Evolutionary conservation across 1,140 invertebrate species (phyloP), one percentile per base, ranked within the genome.

Genomic region (Bombus pyrosoma): DNA sequence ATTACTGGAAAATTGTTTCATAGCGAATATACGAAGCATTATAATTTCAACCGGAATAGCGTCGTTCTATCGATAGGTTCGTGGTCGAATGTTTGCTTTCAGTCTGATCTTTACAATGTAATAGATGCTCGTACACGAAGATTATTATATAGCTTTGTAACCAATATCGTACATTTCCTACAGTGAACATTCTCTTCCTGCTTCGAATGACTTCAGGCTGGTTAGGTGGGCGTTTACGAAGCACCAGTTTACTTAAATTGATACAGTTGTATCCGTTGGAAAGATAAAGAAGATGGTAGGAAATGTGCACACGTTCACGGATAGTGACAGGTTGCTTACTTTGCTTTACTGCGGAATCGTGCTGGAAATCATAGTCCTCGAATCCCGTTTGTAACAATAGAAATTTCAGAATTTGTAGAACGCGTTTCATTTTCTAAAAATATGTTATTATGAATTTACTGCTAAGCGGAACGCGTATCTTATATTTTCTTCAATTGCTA

Each of bases 231-330:
- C 59, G 84, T 75, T 82, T 74, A 74, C 71, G 69, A 81, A 80
- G 79, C 75, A 81, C 84, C 62, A 74, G 79, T 86, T 86, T 74
- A 74, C 75, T 82, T 68, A 74, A 86, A 86, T 86, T 43, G 79
- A 82, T 82, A 82, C 47, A 37, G 66, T 71, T 86, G 72, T 78
- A 81, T 66, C 71, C 34, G 32, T n/a, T 47, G n/a, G 47, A 53
- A 53, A 53, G 47, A 53, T 22, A 18, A 53, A 53, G 47, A 53
- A 13, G 39, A 47, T 71, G 53, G 41, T 68, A 85, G 83, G 39
- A 74, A 74, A 41, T n/a, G 28, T 53, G 47, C 47, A 53, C 47
- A 53, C 47, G 47, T 53, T 53, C 47, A 22, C 47, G 18, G 18
- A 53, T 53, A 53, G 47, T 22, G 47, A 22, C 47, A 53, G 47